Conservation (phyloP, 2,888 invertebrate species). For the Xanthorhoe designata region DNA sequence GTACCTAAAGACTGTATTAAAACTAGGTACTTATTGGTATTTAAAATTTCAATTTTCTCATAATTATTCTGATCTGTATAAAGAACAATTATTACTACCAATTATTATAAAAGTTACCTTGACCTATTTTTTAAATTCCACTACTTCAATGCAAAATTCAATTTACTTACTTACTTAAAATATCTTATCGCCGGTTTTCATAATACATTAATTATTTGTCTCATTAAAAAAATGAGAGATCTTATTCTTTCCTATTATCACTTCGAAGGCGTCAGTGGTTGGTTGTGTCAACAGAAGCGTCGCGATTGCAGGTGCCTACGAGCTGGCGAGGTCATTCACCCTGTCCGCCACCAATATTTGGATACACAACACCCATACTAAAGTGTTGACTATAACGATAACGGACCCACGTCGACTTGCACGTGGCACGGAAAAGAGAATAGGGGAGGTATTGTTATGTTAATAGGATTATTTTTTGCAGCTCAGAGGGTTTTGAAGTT, state of each 20-base stretch:
- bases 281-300: constrained; percentile 77
- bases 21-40: no score
- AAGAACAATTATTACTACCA: no score
- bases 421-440: constrained; percentile 58
- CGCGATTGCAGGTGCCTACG: constrained; percentile 80
- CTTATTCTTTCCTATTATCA: constrained; percentile 64
- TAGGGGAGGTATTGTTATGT: constrained; percentile 46
- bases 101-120: no score
- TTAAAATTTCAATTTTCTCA: no score
- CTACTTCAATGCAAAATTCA: background rate
- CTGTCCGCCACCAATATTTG: constrained; percentile 77
- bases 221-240: background rate
- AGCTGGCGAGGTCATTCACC: constrained; percentile 72
- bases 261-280: constrained; percentile 64
- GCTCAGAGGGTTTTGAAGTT: constrained; percentile 7
- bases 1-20: no score
- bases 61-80: no score
- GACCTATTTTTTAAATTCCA: background rate
- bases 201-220: background rate
- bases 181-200: background rate
- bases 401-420: constrained; percentile 62
- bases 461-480: constrained; percentile 36
- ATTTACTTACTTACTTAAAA: background rate
- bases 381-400: constrained; percentile 62
- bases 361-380: constrained; percentile 70